Evolutionary conservation across 2,888 invertebrate species (phyloP), one percentile per base, ranked within the genome.

Genomic region (Nineta flava): DNA sequence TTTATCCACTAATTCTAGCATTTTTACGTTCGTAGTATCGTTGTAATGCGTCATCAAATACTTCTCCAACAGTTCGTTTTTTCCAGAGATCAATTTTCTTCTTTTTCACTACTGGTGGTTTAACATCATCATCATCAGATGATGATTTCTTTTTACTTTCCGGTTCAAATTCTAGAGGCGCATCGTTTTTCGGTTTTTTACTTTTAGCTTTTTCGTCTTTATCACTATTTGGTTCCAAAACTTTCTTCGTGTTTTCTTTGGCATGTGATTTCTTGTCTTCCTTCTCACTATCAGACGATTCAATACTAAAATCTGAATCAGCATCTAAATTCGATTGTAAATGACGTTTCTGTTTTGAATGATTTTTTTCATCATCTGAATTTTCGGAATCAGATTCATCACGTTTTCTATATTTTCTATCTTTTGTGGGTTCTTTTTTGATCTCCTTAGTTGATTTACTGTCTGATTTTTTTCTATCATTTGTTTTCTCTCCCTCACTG

Each of bases 41-140:
- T 58, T 79, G 74, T 31, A 87, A 64, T 13, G 91, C 88, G 51
- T 77, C 81, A 51, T 84, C 82, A 65, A 83, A 86, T 2, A 78
- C 74, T 47, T 74, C 75, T 7, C 87, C 91, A 13, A 90, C 79
- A 26, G 90, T 91, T 57, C 90, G 73, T 61, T 91, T 91, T 59
- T 81, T 78, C 87, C 88, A 90, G 59, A 90, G 81, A 60, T 81
- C 77, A 52, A 76, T 67, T 69, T 81, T 82, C 9, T 71, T 69
- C 59, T 69, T 68, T n/a, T 61, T 58, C 46, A 57, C 49, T 7
- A 48, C 17, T 9, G 19, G 49, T 9, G 32, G 46, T 48, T 54
- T 55, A 41, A 48, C 50, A 41, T 31, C 48, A 38, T 49, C 40
- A 17, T 38, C 41, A 42, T 53, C 48, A 15, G 34, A 48, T 47